Evolutionary conservation across 2,797 vertebrate genomes (phyloP), one percentile per base, ranked within the genome.

Genomic region (Lithobates pipiens): DNA sequence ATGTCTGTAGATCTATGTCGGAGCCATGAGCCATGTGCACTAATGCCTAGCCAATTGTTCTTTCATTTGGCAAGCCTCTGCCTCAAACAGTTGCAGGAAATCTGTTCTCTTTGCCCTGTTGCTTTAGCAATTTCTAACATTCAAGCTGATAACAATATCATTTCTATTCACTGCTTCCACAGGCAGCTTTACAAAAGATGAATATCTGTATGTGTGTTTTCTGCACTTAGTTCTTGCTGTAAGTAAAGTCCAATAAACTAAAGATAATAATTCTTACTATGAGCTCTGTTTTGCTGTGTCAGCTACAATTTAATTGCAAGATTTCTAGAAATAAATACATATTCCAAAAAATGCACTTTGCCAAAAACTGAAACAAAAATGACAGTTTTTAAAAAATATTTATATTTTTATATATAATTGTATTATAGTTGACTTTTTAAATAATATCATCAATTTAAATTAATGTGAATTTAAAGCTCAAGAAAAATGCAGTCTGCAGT

Each of bases 41-140:
- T 70, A 85, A 69, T 16, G 72, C 72, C 72, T 68, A 80, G 77
- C 84, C 84, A 80, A 85, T 80, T 85, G 84, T 85, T 85, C 77
- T 85, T 65, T 76, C 71, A 80, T 80, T 80, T 80, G 84, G 77
- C 84, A 80, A 36, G 9, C 63, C 29, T 75, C 34, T 3, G 61
- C 39, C 50, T 32, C 39, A 85, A 80, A 85, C 77, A 80, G 84
- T 80, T 85, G 50, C 77, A 85, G 84, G 84, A 85, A 85, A 81
- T 80, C 46, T 80, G 84, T 80, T 54, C 73, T 76, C 42, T 70
- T 80, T 73, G 57, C 84, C 71, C 29, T 76, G 71, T 80, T 69
- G 83, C 76, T 84, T 76, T 70, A 84, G 75, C 25, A 32, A 67
- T 77, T 80, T 75, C 39, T 46, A 67, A 80, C 77, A 67, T 44